phyloP scores from a whole-genome alignment of 2,113 vertebrate genomes.

The Corythaixoides concolor region DNA sequence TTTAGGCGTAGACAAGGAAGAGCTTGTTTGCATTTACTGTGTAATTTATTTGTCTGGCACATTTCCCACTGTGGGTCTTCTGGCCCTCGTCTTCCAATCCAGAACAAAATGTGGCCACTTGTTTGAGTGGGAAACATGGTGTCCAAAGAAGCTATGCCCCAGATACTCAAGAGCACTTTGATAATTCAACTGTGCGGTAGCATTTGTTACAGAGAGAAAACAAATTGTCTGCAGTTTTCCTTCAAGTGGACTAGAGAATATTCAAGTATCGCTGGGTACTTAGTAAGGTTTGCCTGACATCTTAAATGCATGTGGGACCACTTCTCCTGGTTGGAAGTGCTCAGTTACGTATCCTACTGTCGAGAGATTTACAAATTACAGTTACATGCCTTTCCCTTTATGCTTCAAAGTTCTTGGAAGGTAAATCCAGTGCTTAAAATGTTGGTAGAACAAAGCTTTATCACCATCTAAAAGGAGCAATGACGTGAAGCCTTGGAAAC shows the following conservation, averaged over 20 bases:
- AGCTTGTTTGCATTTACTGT: neutral
- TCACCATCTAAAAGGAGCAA: neutral
- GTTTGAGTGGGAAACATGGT: neutral
- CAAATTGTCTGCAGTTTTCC: slow-evolving; percentile 8
- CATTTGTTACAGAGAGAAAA: neutral
- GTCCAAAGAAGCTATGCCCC: neutral
- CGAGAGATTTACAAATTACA: neutral
- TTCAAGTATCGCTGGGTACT: neutral
- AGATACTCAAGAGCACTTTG: neutral
- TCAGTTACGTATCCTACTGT: neutral
- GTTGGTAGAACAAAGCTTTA: slow-evolving; percentile 16
- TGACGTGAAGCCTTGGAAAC: neutral
- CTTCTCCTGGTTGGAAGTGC: neutral
- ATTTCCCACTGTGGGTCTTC: neutral
- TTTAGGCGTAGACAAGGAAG: neutral
- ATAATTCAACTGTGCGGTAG: neutral
- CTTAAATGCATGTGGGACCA: neutral
- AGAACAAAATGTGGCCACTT: neutral
- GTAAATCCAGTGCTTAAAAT: neutral
- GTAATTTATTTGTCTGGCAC: neutral
- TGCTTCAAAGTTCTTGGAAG: neutral
- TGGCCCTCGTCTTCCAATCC: neutral
- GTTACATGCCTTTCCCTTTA: neutral
- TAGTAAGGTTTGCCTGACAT: neutral
- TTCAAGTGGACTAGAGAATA: slow-evolving; percentile 10